Evolutionary conservation across 2,113 vertebrate genomes (phyloP).

Genomic region (Ceyx melanurus): DNA sequence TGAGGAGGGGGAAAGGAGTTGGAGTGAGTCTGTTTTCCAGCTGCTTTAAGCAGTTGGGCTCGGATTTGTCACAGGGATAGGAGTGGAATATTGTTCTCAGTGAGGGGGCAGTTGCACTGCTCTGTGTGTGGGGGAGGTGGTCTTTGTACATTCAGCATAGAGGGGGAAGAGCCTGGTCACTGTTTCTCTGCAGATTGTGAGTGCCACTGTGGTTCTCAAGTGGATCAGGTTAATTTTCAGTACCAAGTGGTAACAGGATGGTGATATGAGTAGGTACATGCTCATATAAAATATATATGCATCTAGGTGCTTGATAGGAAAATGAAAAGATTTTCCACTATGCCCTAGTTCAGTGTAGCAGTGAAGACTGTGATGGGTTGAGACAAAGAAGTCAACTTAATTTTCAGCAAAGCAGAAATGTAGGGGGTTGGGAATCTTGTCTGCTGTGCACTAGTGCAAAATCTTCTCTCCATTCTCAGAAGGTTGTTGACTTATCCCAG

Average conservation of each 20-base stretch:
- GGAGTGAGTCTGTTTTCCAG: background rate
- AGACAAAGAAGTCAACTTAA: conserved; percentile 48
- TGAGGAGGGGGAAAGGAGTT: background rate
- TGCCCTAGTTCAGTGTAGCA: background rate
- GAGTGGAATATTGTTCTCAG: background rate
- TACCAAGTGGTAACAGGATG: background rate
- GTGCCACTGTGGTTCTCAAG: background rate
- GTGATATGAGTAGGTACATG: background rate
- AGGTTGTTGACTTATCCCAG: background rate
- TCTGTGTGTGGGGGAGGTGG: background rate
- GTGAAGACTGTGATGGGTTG: background rate
- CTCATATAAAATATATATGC: background rate
- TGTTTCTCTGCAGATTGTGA: background rate
- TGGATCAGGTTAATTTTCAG: background rate
- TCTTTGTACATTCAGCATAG: background rate
- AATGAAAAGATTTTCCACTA: background rate
- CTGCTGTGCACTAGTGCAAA: background rate
- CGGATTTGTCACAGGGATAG: background rate
- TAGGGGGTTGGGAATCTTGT: background rate
- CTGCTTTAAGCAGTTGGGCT: background rate
- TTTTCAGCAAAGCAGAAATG: conserved; percentile 20
- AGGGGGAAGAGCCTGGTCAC: background rate
- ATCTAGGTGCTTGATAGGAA: background rate
- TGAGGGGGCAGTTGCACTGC: background rate
- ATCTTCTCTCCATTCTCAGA: background rate